A percentile compares a stretch with the other conserved stretches of the same genome.
Conservation (phyloP, 1,140 invertebrate genomes). For the Anthonomus grandis region DNA sequence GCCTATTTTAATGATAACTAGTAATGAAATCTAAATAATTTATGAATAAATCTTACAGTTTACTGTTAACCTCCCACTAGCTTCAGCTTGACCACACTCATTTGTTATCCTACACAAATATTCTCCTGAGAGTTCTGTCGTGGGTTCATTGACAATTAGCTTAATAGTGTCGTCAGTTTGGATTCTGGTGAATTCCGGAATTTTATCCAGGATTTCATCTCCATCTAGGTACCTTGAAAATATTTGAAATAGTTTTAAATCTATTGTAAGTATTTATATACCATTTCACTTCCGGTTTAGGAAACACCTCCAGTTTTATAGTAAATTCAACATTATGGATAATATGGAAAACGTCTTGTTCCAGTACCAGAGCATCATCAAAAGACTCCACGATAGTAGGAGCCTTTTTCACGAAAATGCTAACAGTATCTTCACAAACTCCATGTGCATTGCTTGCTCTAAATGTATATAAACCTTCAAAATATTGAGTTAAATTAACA, state of each 20-base stretch:
- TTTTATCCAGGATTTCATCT: constrained; percentile 8
- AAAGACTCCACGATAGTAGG: constrained; percentile 16
- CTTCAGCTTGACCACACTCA: constrained; percentile 16
- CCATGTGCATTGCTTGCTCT: constrained; percentile 17
- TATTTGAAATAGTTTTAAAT: not conserved
- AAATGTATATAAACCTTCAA: constrained; percentile 13
- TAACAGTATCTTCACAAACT: constrained; percentile 13
- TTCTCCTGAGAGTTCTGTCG: constrained; percentile 20
- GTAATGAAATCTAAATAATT: not conserved
- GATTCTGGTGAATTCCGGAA: constrained; percentile 10
- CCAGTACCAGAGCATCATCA: constrained; percentile 18
- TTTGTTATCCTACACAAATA: constrained; percentile 21
- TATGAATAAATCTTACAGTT: constrained; percentile 11
- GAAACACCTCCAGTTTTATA: constrained; percentile 17
- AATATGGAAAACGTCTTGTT: constrained; percentile 24
- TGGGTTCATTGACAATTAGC: constrained; percentile 22
- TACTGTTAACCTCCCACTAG: constrained; percentile 17
- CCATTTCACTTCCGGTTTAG: constrained; percentile 18
- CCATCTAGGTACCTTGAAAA: constrained; percentile 20
- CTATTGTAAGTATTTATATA: not conserved
- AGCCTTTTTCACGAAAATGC: constrained; percentile 21
- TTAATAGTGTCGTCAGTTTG: constrained; percentile 16
- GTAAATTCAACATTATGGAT: constrained; percentile 20
- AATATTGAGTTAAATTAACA: not conserved
- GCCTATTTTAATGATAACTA: constrained; percentile 2